Conservation (phyloP, 1,140 invertebrate species). For the Paraescarpia echinospica region DNA sequence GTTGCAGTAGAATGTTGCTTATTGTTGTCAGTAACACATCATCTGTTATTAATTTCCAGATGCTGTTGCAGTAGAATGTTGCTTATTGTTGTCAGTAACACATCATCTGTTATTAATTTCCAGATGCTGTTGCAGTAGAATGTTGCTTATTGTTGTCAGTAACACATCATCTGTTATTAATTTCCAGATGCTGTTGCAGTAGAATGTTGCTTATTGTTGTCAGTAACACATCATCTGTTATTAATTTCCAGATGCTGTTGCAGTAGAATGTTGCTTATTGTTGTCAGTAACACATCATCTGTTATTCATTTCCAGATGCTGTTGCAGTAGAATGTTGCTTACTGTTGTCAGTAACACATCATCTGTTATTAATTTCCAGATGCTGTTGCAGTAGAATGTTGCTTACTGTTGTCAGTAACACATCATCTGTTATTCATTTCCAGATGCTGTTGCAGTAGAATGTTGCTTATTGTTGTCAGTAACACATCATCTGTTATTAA, state of each 20-base stretch:
- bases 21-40: not conserved
- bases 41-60: not conserved
- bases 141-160: not conserved
- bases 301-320: not conserved
- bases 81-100: not conserved
- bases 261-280: not conserved
- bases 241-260: not conserved
- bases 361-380: not conserved
- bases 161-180: not conserved
- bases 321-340: not conserved
- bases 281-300: not conserved
- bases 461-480: not conserved
- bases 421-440: not conserved
- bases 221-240: not conserved
- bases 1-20: not conserved
- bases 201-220: not conserved
- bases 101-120: not conserved
- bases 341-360: not conserved
- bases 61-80: not conserved
- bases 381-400: not conserved
- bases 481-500: not conserved
- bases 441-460: not conserved
- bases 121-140: not conserved
- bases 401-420: not conserved
- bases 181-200: not conserved